These are phyloP conservation scores for Akabosia matsudoensis DNA, from an alignment of 1,140 invertebrate genomes.

Conservation along the genomic window DNA sequence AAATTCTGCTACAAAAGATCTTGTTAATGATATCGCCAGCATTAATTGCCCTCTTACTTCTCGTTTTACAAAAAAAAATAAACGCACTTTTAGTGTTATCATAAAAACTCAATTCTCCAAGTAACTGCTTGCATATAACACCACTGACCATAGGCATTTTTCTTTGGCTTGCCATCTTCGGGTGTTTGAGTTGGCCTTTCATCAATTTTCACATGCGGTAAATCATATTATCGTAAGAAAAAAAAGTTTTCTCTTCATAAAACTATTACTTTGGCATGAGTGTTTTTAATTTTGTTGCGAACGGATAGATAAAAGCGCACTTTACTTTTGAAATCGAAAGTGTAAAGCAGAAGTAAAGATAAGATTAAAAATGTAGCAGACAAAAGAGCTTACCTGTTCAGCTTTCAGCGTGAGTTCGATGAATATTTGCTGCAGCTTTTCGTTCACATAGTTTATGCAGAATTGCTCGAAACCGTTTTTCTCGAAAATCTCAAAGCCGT, in stretches of 20 bases:
- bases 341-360: background rate
- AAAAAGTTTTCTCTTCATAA: no score
- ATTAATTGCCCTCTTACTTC: constrained; percentile 1
- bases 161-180: no score
- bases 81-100: background rate
- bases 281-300: no score
- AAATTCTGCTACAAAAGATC: constrained; percentile 13
- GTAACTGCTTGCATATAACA: no score
- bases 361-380: background rate
- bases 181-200: no score
- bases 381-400: constrained; percentile 59
- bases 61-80: background rate
- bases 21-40: background rate
- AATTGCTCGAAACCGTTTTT: constrained; percentile 80
- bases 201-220: no score
- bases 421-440: constrained; percentile 76
- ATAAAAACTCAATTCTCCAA: background rate
- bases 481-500: constrained; percentile 66
- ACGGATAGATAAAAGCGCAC: no score
- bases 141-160: no score
- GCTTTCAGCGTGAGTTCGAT: constrained; percentile 72
- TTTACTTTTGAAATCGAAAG: constrained; percentile 13
- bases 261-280: no score
- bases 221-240: no score
- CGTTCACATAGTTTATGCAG: constrained; percentile 92